phyloP scores from a whole-genome alignment of 1,140 invertebrate species.

The Pissodes strobi region DNA sequence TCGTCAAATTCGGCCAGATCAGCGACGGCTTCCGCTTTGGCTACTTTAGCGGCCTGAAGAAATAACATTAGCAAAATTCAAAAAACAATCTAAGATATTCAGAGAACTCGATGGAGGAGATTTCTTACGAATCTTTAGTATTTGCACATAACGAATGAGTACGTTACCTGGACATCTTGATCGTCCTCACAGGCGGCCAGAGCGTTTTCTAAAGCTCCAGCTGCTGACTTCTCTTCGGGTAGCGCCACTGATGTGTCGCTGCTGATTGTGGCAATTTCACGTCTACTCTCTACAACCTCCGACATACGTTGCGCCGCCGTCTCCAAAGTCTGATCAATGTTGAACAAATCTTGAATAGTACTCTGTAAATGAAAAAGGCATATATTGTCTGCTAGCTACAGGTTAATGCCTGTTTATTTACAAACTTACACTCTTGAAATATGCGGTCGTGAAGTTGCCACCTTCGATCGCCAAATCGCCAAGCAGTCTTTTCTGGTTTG shows the following conservation, averaged over 20 bases:
- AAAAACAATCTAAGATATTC: no score
- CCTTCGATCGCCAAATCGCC: constrained; percentile 98
- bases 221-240: constrained; percentile 63
- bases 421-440: constrained; percentile 87
- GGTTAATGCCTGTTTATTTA: background rate
- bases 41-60: constrained; percentile 75
- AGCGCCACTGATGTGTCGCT: background rate
- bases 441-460: constrained; percentile 97
- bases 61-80: background rate
- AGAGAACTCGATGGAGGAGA: no score
- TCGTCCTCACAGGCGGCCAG: constrained; percentile 93
- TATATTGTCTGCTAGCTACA: background rate
- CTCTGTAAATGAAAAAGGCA: constrained; percentile 61
- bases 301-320: constrained; percentile 64
- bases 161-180: constrained; percentile 78
- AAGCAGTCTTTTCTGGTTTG: constrained; percentile 94
- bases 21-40: constrained; percentile 89
- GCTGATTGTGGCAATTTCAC: constrained; percentile 53
- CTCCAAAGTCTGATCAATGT: constrained; percentile 71
- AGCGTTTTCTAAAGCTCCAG: constrained; percentile 78
- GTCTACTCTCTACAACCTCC: constrained; percentile 61
- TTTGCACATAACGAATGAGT: background rate
- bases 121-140: background rate
- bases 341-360: constrained; percentile 92
- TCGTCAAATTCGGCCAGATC: constrained; percentile 97